A percentile compares a stretch with the other conserved stretches of the same genome.
Conservation (phyloP, 2,113 vertebrate genomes). For the Thalassarche chlororhynchos region DNA sequence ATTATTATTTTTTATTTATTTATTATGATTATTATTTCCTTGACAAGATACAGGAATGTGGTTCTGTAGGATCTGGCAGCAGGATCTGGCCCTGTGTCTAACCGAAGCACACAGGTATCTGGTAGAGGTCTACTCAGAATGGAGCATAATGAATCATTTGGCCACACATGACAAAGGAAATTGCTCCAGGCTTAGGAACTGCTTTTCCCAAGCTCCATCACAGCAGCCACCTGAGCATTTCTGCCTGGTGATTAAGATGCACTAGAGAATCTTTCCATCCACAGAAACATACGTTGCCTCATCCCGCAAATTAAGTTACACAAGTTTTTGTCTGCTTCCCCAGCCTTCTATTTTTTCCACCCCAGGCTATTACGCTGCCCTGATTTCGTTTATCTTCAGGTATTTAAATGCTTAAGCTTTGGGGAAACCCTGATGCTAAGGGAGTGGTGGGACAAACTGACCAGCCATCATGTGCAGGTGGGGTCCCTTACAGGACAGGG, state of each 20-base stretch:
- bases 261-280: background rate
- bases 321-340: background rate
- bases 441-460: background rate
- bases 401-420: background rate
- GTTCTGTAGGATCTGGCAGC: background rate
- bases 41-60: background rate
- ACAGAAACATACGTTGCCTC: background rate
- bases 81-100: background rate
- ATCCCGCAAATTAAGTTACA: background rate
- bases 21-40: background rate
- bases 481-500: background rate
- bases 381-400: background rate
- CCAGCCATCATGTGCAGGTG: background rate
- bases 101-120: background rate
- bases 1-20: background rate
- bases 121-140: background rate
- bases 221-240: background rate
- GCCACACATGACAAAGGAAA: background rate
- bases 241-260: background rate
- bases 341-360: background rate
- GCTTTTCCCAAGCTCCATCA: background rate
- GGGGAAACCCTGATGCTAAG: background rate
- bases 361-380: background rate
- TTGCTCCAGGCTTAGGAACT: constrained; percentile 31
- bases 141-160: background rate